These are phyloP conservation scores for Benitochromis conjunctus DNA, from an alignment of 2,113 vertebrate genomes.

Conservation along the genomic window DNA sequence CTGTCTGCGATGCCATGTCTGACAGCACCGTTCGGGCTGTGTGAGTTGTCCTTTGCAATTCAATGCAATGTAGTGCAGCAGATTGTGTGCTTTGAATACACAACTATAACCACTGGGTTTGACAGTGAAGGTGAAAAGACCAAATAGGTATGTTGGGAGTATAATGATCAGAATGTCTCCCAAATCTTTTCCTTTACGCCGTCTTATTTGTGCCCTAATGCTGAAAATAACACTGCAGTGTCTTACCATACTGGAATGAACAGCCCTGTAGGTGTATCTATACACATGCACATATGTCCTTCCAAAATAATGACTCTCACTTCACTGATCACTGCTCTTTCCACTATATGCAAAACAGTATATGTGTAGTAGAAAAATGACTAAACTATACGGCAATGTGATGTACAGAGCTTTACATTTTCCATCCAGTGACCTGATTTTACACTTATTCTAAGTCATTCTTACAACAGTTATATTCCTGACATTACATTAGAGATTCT, in stretches of 20 bases:
- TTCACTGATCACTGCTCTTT: neutral
- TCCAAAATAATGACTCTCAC: neutral
- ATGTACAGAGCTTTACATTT: neutral
- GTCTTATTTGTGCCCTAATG: neutral
- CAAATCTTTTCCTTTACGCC: neutral
- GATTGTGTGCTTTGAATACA: constrained; percentile 20
- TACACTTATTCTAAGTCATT: neutral
- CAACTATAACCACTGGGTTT: neutral
- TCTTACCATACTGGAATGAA: neutral
- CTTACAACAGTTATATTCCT: neutral
- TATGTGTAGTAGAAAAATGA: neutral
- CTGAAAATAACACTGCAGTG: neutral
- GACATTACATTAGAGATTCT: neutral
- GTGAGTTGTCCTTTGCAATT: neutral
- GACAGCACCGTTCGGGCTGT: neutral
- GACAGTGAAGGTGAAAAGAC: neutral
- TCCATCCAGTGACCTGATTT: neutral
- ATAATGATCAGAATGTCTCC: neutral
- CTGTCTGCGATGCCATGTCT: neutral
- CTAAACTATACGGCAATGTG: neutral
- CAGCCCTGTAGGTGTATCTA: neutral
- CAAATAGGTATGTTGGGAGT: neutral
- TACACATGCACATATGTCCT: neutral
- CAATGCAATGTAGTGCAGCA: neutral
- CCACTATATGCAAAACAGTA: neutral